Evolutionary conservation across 1,140 invertebrate genomes (phyloP).

Genomic region (Acromyrmex charruanus): DNA sequence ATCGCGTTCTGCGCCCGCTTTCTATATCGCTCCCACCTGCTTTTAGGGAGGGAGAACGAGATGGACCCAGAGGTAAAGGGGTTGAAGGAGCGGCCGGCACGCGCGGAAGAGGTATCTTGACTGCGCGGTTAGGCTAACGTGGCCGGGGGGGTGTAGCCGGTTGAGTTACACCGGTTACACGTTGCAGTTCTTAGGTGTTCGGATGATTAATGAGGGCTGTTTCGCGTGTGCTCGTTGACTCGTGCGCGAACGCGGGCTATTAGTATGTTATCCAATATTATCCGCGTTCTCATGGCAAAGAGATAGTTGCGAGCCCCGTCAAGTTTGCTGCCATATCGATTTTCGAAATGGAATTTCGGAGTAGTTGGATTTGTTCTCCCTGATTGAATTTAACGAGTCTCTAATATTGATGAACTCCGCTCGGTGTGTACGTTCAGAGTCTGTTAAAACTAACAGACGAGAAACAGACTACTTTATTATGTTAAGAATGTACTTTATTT

Average conservation of each 20-base stretch:
- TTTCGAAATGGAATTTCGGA: conserved; percentile 41
- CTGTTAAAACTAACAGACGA: conserved; percentile 5
- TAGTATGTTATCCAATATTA: conserved; percentile 46
- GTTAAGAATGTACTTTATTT: not conserved
- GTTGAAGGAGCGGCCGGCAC: conserved; percentile 23
- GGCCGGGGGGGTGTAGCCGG: conserved; percentile 24
- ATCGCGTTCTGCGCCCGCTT: conserved; percentile 14
- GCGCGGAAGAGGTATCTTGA: conserved; percentile 46
- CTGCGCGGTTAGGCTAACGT: conserved; percentile 50
- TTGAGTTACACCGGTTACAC: conserved; percentile 62
- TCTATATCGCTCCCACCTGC: not conserved
- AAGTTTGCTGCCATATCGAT: conserved; percentile 40
- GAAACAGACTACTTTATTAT: conserved; percentile 7
- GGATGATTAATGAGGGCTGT: conserved; percentile 57
- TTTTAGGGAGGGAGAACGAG: not conserved
- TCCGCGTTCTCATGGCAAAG: conserved; percentile 1
- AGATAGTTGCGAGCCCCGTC: conserved; percentile 15
- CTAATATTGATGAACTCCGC: conserved; percentile 27
- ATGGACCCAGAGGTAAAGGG: conserved; percentile 38
- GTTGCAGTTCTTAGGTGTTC: conserved; percentile 62
- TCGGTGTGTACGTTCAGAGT: not conserved
- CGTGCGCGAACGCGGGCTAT: conserved; percentile 26
- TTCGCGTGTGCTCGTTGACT: conserved; percentile 39
- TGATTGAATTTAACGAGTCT: conserved; percentile 28
- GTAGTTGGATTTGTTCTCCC: conserved; percentile 32